A percentile compares a stretch with the other conserved stretches of the same genome.
These are phyloP conservation scores for Mormyrus hasselquistii DNA, from an alignment of 2,797 vertebrate species.

Conservation along the genomic window DNA sequence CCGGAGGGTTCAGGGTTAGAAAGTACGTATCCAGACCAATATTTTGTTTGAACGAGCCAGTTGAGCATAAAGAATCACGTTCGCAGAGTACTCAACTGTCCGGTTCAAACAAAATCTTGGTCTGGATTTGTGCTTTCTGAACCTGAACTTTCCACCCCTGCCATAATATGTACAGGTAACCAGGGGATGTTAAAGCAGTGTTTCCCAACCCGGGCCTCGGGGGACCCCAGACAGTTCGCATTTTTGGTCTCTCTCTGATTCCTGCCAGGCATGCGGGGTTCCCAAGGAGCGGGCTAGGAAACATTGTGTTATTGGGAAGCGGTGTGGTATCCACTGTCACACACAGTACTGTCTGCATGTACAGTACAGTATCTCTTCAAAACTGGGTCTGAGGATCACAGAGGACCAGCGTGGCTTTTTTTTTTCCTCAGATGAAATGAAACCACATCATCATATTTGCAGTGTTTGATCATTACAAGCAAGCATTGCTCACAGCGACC, in stretches of 20 bases:
- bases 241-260: neutral
- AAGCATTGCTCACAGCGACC: neutral
- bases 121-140: neutral
- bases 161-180: neutral
- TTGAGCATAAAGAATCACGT: neutral
- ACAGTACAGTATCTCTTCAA: neutral
- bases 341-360: neutral
- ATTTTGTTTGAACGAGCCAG: neutral
- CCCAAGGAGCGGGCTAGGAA: neutral
- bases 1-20: neutral
- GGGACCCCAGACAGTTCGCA: neutral
- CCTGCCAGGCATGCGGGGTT: neutral
- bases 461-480: conserved; percentile 8
- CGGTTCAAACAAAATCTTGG: neutral
- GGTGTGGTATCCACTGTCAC: neutral
- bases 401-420: neutral
- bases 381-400: neutral
- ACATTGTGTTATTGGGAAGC: neutral
- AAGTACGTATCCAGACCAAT: neutral
- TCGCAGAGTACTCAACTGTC: neutral
- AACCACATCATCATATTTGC: neutral
- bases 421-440: neutral
- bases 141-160: neutral
- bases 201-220: neutral
- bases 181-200: neutral